Conservation (phyloP, 2,888 invertebrate genomes). For the Dryocosmus kuriphilus region DNA sequence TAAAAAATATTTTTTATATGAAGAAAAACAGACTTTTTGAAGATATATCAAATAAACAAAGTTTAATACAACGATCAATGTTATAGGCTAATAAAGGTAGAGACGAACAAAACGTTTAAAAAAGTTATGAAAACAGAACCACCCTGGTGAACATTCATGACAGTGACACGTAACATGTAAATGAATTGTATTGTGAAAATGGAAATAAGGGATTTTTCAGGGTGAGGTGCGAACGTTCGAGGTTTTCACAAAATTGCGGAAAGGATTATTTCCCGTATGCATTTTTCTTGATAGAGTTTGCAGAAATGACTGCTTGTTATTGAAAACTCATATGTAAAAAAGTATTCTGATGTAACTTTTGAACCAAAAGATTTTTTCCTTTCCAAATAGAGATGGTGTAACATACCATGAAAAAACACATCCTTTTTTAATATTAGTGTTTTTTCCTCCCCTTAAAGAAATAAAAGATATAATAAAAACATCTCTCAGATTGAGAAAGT, state of each 20-base stretch:
- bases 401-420: too few relatives aligned
- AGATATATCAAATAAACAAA: too few relatives aligned
- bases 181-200: slow-evolving; percentile 28
- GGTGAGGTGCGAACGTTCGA: neutral
- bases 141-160: neutral
- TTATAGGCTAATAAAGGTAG: neutral
- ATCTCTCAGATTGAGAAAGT: too few relatives aligned
- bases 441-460: too few relatives aligned
- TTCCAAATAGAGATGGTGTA: too few relatives aligned
- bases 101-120: neutral
- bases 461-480: too few relatives aligned
- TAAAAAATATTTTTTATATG: too few relatives aligned
- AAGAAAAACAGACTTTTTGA: too few relatives aligned
- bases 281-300: slow-evolving; percentile 18
- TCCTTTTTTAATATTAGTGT: too few relatives aligned
- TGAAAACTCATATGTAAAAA: slow-evolving; percentile 18
- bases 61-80: too few relatives aligned
- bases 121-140: neutral
- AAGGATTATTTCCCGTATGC: slow-evolving; percentile 24
- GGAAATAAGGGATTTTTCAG: slow-evolving; percentile 17
- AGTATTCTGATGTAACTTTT: too few relatives aligned
- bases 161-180: slow-evolving; percentile 8
- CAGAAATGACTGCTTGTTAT: slow-evolving; percentile 10
- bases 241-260: slow-evolving; percentile 7
- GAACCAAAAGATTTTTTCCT: too few relatives aligned